Evolutionary conservation across 2,888 invertebrate genomes (phyloP).

Genomic region (Lasioglossum figueresi): DNA sequence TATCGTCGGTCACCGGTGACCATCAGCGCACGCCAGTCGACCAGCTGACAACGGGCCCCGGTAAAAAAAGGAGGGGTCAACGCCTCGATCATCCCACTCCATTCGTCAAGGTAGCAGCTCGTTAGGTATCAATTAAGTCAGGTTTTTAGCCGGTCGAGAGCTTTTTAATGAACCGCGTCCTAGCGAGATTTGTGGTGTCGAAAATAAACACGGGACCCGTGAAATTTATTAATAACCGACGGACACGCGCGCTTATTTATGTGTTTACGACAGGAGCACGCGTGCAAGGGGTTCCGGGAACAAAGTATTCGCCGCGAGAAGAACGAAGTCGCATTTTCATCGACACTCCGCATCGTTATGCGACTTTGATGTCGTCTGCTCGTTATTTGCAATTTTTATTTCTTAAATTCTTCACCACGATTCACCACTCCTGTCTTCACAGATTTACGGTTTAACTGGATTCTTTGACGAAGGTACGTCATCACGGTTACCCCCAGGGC

Average conservation of each 20-base stretch:
- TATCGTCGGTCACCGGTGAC: not conserved
- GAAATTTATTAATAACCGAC: slow-evolving; percentile 67
- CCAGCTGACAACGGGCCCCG: not conserved
- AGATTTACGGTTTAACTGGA: not conserved
- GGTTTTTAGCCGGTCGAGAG: slow-evolving; percentile 33
- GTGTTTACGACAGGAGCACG: slow-evolving; percentile 41
- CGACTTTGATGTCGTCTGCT: not conserved
- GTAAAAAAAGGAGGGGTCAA: slow-evolving; percentile 4
- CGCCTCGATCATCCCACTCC: slow-evolving; percentile 21
- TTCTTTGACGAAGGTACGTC: not conserved
- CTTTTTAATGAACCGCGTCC: slow-evolving; percentile 57
- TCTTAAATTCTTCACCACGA: not conserved
- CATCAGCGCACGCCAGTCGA: not conserved
- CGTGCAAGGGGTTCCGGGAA: slow-evolving; percentile 4
- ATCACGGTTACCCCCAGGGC: no score
- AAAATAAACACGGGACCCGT: slow-evolving; percentile 44
- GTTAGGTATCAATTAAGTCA: slow-evolving; percentile 52
- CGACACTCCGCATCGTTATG: not conserved
- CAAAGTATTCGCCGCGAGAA: not conserved
- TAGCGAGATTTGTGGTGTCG: slow-evolving; percentile 47
- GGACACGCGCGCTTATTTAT: slow-evolving; percentile 47
- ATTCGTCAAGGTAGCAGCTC: slow-evolving; percentile 51
- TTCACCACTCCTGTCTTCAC: no score
- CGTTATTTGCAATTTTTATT: not conserved
- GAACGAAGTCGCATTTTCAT: not conserved